Evolutionary conservation across 1,140 invertebrate genomes (phyloP).

Genomic region (Chelonus insularis): DNA sequence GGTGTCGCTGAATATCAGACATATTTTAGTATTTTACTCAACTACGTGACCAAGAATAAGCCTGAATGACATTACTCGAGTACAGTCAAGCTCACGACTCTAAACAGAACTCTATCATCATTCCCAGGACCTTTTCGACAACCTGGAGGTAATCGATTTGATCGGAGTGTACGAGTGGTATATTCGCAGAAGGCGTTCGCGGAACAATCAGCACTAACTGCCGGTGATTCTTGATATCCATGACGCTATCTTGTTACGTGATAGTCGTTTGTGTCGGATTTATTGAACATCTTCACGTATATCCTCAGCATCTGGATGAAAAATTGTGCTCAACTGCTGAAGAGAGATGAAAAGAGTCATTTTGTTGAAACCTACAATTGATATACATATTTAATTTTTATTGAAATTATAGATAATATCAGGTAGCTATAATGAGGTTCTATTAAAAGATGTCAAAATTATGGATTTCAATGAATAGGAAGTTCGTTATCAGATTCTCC

Average conservation of each 20-base stretch:
- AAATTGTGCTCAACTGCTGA: background rate
- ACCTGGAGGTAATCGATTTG: constrained; percentile 1
- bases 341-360: too few species aligned
- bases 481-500: too few species aligned
- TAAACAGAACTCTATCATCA: background rate
- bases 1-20: constrained; percentile 29
- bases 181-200: constrained; percentile 29
- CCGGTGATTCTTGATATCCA: constrained; percentile 34
- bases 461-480: too few species aligned
- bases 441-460: too few species aligned
- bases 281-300: constrained; percentile 13
- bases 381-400: too few species aligned
- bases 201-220: constrained; percentile 42
- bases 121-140: constrained; percentile 21
- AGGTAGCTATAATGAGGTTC: too few species aligned
- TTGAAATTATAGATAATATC: too few species aligned
- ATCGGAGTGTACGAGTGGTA: constrained; percentile 4
- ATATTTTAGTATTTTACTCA: constrained; percentile 36
- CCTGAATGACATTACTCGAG: constrained; percentile 28
- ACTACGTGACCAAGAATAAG: constrained; percentile 31
- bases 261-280: constrained; percentile 45
- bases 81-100: background rate
- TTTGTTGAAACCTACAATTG: too few species aligned
- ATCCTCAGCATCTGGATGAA: background rate
- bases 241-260: constrained; percentile 46